Base-by-base conservation (phyloP, 92 coral and sea anemone genomes). In the Palythoa grandis region DNA sequence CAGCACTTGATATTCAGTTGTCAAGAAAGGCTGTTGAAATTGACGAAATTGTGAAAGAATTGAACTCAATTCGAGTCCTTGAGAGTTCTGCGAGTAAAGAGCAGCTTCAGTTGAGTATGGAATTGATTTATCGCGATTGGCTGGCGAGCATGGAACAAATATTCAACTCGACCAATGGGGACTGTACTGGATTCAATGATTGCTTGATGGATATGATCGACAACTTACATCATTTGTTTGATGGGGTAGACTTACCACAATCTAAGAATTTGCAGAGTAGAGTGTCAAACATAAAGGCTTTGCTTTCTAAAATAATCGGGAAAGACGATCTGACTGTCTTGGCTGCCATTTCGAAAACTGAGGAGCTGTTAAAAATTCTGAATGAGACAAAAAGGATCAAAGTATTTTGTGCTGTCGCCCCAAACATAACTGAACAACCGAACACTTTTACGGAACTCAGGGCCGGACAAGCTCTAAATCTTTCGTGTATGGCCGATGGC, bases 371-470 rank as follows among this genome's bases (percentile, higher is more conserved):
- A 63, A 76, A 50, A 25, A 86, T 86, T 50, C 84, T 94, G 29
- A 40, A 84, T 54, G 89, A 82, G 40, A 85, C 88, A 20, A 70
- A 60, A 52, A 82, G 84, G 17, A 68, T 57, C 25, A 83, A 94
- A 40, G 71, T 87, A 19, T 88, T 89, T 84, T 94, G 98, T 79
- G 98, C 92, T 38, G 74, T 84, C 19, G 88, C 95, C 25, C 98
- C 98, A 39, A 92, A 88, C 66, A 90, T 94, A 10, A 92, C 98
- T 69, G 67, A 78, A 17, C 93, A 94, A 50, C 98, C 98, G n/a
- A 78, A 25, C 22, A 69, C 88, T 25, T 82, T 90, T 40, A 88
- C 92, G 79, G 91, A 92, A 63, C 57, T 90, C 20, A 86, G 86
- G 20, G 91, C 14, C 17, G 95, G 95, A 3, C 72, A 88, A 35